Evolutionary conservation across 2,797 vertebrate genomes (phyloP).

Genomic region (Scolopax rusticola): DNA sequence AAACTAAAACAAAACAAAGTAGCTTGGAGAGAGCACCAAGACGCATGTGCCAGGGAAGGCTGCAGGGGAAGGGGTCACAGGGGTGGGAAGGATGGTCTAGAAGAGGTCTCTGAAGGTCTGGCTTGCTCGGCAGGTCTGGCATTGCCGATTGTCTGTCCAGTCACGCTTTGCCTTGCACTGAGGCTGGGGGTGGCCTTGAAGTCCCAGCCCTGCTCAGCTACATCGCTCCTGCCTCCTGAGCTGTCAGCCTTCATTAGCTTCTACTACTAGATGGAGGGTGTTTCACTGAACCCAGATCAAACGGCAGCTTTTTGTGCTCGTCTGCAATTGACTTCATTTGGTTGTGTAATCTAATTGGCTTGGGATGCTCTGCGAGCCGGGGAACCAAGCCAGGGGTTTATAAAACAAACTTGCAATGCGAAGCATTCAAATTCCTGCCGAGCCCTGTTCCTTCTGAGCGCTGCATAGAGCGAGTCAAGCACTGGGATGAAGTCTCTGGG

Average conservation of each 20-base stretch:
- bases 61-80: not conserved
- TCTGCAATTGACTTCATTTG: not conserved
- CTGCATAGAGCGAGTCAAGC: not conserved
- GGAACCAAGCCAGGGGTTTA: not conserved
- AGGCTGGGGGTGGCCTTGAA: not conserved
- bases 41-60: not conserved
- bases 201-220: not conserved
- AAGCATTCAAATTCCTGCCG: not conserved
- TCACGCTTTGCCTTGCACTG: fast-evolving
- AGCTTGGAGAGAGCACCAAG: not conserved
- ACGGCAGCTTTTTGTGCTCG: not conserved
- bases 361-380: not conserved
- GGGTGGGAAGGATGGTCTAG: not conserved
- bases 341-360: not conserved
- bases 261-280: not conserved
- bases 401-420: not conserved
- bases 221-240: not conserved
- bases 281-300: conserved; percentile 6
- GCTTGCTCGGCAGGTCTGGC: not conserved
- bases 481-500: not conserved
- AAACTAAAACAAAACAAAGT: not conserved
- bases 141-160: not conserved
- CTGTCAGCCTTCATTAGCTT: conserved; percentile 20
- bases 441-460: not conserved
- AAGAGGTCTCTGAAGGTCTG: not conserved